Conservation (phyloP, 2,888 invertebrate species). For the Papilio demoleus region DNA sequence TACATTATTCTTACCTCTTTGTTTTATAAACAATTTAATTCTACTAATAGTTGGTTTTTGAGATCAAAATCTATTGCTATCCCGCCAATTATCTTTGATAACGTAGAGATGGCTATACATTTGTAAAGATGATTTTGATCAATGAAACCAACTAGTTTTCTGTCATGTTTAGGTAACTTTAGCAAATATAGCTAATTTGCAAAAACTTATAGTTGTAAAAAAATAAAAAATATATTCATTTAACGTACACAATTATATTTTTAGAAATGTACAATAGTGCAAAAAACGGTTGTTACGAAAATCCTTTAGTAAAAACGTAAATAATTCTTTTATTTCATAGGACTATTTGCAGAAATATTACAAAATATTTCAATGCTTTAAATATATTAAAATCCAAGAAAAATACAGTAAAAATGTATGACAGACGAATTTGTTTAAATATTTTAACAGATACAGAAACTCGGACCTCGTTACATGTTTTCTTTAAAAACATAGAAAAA, state of each 20-base stretch:
- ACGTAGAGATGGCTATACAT: too few species aligned
- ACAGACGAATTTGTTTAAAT: constrained; percentile 6
- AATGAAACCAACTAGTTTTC: too few species aligned
- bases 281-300: background rate
- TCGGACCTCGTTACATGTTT: constrained; percentile 31
- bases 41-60: too few species aligned
- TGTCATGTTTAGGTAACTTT: background rate
- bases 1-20: constrained; percentile 25
- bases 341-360: background rate
- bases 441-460: constrained; percentile 7
- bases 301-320: background rate
- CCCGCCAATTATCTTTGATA: too few species aligned
- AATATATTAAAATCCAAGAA: background rate
- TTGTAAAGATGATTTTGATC: too few species aligned
- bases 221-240: background rate
- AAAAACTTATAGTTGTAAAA: too few species aligned
- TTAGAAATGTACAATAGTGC: background rate
- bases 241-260: background rate
- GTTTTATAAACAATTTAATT: constrained; percentile 21
- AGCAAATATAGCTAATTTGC: too few species aligned
- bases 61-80: too few species aligned
- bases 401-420: background rate
- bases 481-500: constrained; percentile 46
- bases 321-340: background rate
- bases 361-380: background rate